Evolutionary conservation across 2,888 invertebrate species (phyloP).

Genomic region (Julus scanicus): DNA sequence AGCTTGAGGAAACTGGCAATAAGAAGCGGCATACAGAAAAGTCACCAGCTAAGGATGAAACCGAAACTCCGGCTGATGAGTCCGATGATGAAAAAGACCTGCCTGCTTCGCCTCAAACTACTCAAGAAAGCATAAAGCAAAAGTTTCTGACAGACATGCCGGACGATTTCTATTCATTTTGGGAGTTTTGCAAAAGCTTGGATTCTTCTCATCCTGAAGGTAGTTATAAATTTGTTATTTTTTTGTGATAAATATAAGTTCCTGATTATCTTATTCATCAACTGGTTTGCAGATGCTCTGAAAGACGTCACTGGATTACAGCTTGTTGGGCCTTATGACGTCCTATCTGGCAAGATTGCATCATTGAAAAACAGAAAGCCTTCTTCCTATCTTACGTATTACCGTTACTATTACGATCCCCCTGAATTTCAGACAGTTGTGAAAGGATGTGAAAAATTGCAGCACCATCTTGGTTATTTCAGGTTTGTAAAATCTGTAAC

Average conservation of each 20-base stretch:
- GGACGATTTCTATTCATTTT: constrained; percentile 86
- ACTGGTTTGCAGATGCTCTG: constrained; percentile 71
- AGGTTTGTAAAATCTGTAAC: constrained; percentile 66
- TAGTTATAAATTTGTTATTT: constrained; percentile 59
- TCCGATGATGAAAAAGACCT: constrained; percentile 50
- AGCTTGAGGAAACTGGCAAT: constrained; percentile 56
- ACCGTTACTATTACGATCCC: constrained; percentile 93
- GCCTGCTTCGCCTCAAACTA: constrained; percentile 67
- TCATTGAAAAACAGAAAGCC: constrained; percentile 69
- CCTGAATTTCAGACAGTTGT: constrained; percentile 83
- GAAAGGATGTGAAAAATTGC: constrained; percentile 74
- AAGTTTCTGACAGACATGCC: constrained; percentile 89
- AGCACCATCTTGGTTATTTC: constrained; percentile 90
- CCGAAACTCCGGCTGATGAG: constrained; percentile 63
- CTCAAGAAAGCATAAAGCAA: constrained; percentile 73
- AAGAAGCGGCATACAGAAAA: constrained; percentile 54
- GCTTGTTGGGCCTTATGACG: constrained; percentile 89
- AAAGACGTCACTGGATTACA: constrained; percentile 72
- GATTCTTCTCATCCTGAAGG: constrained; percentile 71
- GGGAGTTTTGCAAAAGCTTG: constrained; percentile 76
- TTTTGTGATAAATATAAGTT: not conserved
- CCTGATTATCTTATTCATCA: constrained; percentile 41
- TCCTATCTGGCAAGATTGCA: constrained; percentile 70
- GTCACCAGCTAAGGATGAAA: not conserved
- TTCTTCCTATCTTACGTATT: constrained; percentile 77